These are phyloP conservation scores for Cromileptes altivelis DNA, from an alignment of 2,113 vertebrate species.

Conservation along the genomic window DNA sequence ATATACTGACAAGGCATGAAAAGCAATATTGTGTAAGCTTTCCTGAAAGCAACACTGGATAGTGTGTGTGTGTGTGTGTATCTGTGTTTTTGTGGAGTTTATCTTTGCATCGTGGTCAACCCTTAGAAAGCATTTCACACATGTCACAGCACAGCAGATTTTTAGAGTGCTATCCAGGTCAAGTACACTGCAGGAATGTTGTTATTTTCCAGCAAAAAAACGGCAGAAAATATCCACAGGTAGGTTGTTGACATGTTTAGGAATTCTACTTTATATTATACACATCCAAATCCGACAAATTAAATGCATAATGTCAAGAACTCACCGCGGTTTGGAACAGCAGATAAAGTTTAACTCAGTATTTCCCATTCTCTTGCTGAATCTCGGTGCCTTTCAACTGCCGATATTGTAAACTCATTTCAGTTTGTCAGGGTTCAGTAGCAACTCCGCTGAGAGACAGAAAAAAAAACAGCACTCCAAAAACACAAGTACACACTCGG, in stretches of 20 bases:
- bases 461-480: conserved; percentile 20
- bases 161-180: conserved; percentile 12
- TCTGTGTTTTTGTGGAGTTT: conserved; percentile 13
- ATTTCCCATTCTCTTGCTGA: conserved; percentile 73
- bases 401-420: conserved; percentile 65
- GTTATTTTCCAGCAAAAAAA: neutral
- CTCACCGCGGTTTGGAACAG: conserved; percentile 80
- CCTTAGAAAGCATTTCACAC: conserved; percentile 12
- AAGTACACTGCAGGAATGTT: neutral
- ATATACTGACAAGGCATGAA: conserved; percentile 43
- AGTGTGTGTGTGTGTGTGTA: neutral
- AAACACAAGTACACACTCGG: conserved; percentile 16
- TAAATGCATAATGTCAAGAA: conserved; percentile 18
- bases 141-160: conserved; percentile 45
- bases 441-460: conserved; percentile 33
- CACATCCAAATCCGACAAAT: neutral
- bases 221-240: conserved; percentile 6
- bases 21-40: conserved; percentile 31
- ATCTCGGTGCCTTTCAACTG: conserved; percentile 41
- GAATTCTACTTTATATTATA: neutral
- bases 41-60: conserved; percentile 14
- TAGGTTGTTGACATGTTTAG: neutral
- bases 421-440: conserved; percentile 46
- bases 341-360: conserved; percentile 77
- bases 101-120: conserved; percentile 17